phyloP scores from a whole-genome alignment of 2,113 vertebrate species.

The Riparia riparia region DNA sequence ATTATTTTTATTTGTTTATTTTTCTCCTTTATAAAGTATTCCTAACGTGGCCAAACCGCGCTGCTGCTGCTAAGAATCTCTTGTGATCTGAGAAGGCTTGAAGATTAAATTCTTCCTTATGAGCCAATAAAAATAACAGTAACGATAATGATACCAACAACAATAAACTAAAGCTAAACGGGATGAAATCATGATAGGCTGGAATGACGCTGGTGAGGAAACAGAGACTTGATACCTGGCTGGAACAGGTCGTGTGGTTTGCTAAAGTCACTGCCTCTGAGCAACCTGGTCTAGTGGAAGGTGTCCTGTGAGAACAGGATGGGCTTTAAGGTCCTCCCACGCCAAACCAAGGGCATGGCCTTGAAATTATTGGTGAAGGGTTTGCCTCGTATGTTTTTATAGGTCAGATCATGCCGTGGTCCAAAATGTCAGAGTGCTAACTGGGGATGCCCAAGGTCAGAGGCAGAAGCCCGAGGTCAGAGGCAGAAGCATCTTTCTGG shows the following conservation, averaged over 20 bases:
- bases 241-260: neutral
- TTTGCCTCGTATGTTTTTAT: neutral
- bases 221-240: neutral
- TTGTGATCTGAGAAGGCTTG: slow-evolving; percentile 62
- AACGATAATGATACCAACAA: neutral
- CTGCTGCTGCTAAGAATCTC: slow-evolving; percentile 49
- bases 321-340: neutral
- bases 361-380: neutral
- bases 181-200: neutral
- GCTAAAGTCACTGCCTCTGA: neutral
- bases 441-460: neutral
- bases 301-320: neutral
- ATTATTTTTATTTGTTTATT: slow-evolving; percentile 50
- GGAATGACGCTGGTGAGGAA: neutral
- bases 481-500: neutral
- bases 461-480: neutral
- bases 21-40: slow-evolving; percentile 52
- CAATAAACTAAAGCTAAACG: slow-evolving; percentile 10
- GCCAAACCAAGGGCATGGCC: neutral
- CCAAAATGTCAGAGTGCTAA: neutral
- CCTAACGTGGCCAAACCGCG: neutral
- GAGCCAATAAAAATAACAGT: slow-evolving; percentile 11
- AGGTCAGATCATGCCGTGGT: neutral
- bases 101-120: slow-evolving; percentile 31
- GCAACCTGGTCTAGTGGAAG: neutral